phyloP scores from a whole-genome alignment of 2,888 invertebrate species.

The Pseudococcus viburni region DNA sequence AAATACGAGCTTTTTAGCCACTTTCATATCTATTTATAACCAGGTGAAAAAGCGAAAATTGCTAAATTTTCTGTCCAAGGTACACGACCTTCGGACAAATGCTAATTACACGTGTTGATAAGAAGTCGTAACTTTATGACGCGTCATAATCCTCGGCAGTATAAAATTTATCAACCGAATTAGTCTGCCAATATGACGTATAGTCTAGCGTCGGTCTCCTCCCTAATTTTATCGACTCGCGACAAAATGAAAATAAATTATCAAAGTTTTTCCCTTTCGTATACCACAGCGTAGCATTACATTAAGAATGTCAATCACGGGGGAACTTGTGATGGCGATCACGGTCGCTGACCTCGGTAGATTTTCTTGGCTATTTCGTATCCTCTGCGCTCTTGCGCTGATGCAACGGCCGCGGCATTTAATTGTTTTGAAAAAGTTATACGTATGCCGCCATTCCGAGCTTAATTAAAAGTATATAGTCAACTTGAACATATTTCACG shows the following conservation, averaged over 20 bases:
- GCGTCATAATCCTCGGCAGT: neutral
- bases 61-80: neutral
- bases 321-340: neutral
- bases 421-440: neutral
- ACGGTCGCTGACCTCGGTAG: neutral
- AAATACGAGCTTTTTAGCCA: too few species aligned
- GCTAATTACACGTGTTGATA: neutral
- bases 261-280: neutral
- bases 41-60: neutral
- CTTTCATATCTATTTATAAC: neutral
- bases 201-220: neutral
- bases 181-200: neutral
- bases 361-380: neutral
- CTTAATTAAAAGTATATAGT: neutral
- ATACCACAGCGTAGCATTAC: too few species aligned
- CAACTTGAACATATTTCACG: neutral
- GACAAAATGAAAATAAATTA: neutral
- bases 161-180: constrained; percentile 2
- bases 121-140: neutral
- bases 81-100: neutral
- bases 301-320: neutral
- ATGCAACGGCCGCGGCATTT: neutral
- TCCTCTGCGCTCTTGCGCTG: neutral
- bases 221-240: constrained; percentile 7
- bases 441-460: neutral